A percentile compares a stretch with the other conserved stretches of the same genome.
phyloP scores from a whole-genome alignment of 1,140 invertebrate genomes.

The Neelides sp. region DNA sequence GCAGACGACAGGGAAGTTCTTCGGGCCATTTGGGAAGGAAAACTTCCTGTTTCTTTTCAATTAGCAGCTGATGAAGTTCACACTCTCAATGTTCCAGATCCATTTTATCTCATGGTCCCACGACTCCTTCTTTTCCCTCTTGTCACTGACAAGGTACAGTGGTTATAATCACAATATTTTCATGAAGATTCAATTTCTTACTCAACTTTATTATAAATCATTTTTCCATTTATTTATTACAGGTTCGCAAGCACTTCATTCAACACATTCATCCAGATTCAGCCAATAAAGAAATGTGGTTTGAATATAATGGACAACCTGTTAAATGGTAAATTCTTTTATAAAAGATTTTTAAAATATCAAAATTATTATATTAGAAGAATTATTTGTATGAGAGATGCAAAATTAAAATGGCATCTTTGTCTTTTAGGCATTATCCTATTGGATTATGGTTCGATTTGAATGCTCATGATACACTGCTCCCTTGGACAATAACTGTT shows the following conservation, averaged over 20 bases:
- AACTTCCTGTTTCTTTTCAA: constrained; percentile 79
- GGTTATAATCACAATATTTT: constrained; percentile 2
- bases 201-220: constrained; percentile 2
- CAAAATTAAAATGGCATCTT: constrained; percentile 13
- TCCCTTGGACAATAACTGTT: constrained; percentile 90
- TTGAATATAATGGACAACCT: constrained; percentile 82
- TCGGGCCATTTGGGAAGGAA: constrained; percentile 88
- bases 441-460: constrained; percentile 90
- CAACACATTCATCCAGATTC: constrained; percentile 67
- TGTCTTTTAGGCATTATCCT: constrained; percentile 65
- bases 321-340: constrained; percentile 60
- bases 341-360: too few species aligned
- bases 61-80: constrained; percentile 75
- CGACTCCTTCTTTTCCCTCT: constrained; percentile 89
- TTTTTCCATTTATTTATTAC: constrained; percentile 30
- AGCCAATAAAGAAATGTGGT: constrained; percentile 81
- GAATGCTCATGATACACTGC: constrained; percentile 47
- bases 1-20: constrained; percentile 84
- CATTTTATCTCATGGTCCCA: constrained; percentile 88
- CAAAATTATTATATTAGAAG: too few species aligned
- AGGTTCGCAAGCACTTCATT: constrained; percentile 82
- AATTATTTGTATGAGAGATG: not conserved
- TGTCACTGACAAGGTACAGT: constrained; percentile 78
- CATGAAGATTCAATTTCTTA: not conserved
- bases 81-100: constrained; percentile 74